Evolutionary conservation across 2,113 vertebrate genomes (phyloP).

Genomic region (Garra rufa): DNA sequence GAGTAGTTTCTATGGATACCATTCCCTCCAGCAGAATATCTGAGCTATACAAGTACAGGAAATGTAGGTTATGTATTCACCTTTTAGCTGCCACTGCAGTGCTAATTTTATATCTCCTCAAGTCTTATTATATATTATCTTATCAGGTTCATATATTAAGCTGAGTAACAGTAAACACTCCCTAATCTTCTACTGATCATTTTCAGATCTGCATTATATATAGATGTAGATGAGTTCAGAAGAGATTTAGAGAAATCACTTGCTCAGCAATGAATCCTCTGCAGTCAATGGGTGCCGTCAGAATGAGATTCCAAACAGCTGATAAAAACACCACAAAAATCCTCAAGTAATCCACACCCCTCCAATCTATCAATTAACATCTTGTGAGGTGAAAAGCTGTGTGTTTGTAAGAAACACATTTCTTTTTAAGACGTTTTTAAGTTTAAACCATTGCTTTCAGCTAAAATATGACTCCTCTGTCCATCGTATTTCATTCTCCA

Average conservation of each 20-base stretch:
- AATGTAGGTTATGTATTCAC: neutral
- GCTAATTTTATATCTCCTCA: neutral
- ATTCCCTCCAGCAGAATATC: slow-evolving; percentile 50
- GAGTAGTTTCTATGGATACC: slow-evolving; percentile 71
- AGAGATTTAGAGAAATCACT: neutral
- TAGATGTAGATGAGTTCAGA: neutral
- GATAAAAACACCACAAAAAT: neutral
- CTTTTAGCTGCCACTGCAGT: neutral
- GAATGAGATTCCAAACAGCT: neutral
- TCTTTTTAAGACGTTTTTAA: no score
- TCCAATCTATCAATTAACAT: neutral
- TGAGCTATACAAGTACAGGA: neutral
- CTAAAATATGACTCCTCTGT: no score
- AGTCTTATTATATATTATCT: neutral
- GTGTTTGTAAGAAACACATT: neutral
- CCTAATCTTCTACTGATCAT: neutral
- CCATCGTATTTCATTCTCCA: no score
- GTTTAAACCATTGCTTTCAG: no score
- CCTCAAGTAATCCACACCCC: neutral
- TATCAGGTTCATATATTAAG: neutral
- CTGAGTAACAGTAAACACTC: neutral
- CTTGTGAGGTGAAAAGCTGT: neutral
- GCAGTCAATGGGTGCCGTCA: neutral
- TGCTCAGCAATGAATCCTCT: neutral
- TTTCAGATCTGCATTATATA: neutral